These are phyloP conservation scores for Cosmia trapezina DNA, from an alignment of 2,888 invertebrate genomes.

Conservation along the genomic window DNA sequence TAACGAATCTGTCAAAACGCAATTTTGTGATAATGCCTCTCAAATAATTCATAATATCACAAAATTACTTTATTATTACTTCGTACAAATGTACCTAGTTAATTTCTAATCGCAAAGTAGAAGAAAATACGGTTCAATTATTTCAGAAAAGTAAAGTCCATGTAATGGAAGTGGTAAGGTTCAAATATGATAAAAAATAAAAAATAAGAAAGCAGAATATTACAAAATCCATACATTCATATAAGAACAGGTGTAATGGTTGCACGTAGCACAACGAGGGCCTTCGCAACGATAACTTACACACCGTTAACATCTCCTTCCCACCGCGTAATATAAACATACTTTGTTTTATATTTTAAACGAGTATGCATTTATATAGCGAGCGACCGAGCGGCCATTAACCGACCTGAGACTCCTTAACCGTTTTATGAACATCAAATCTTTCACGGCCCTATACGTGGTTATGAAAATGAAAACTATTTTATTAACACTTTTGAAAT, in stretches of 20 bases:
- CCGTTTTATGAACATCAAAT: slow-evolving; percentile 59
- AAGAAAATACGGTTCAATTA: neutral
- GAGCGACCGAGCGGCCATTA: slow-evolving; percentile 35
- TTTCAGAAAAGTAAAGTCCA: neutral
- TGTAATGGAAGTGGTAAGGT: neutral
- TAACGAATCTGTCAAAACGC: no score
- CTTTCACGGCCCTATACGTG: slow-evolving; percentile 32
- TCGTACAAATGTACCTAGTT: neutral
- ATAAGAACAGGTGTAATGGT: slow-evolving; percentile 50
- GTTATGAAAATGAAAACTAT: slow-evolving; percentile 29
- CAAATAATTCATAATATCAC: neutral
- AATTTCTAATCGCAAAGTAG: neutral
- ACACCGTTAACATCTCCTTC: slow-evolving; percentile 60
- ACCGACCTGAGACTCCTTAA: slow-evolving; percentile 14
- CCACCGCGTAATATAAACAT: slow-evolving; percentile 54
- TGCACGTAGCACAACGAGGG: slow-evolving; percentile 43
- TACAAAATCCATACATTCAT: slow-evolving; percentile 48
- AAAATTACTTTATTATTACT: neutral
- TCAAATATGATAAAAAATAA: neutral
- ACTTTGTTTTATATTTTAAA: slow-evolving; percentile 62
- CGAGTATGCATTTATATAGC: slow-evolving; percentile 46
- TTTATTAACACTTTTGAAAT: neutral
- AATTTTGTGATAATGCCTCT: no score
- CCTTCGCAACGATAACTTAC: slow-evolving; percentile 54
- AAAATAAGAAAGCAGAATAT: slow-evolving; percentile 14